These are phyloP conservation scores for Eurytemora carolleeae DNA, from an alignment of 1,140 invertebrate genomes.

Conservation along the genomic window DNA sequence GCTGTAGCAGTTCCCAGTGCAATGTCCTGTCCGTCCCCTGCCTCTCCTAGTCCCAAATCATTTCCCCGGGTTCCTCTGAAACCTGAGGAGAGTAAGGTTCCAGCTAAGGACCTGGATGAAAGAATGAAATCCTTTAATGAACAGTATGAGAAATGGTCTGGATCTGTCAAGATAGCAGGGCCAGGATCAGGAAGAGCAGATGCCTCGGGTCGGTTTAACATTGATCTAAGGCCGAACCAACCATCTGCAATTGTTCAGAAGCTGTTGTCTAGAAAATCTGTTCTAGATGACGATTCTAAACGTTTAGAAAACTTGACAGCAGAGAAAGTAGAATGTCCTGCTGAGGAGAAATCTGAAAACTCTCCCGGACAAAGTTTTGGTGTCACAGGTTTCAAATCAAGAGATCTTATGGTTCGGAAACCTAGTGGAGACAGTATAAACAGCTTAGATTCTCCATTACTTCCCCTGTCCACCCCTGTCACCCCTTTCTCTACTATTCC, in stretches of 20 bases:
- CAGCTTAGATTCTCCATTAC: not conserved
- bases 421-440: not conserved
- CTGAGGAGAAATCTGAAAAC: not conserved
- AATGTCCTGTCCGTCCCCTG: not conserved
- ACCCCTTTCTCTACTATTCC: not conserved
- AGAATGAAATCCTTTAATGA: not conserved
- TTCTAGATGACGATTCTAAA: conserved; percentile 88
- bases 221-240: conserved; percentile 34
- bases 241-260: conserved; percentile 85
- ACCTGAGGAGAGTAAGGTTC: not conserved
- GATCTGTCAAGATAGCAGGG: too few species aligned
- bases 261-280: conserved; percentile 67
- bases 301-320: conserved; percentile 66
- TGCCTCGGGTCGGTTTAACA: not conserved
- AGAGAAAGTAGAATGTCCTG: conserved; percentile 36
- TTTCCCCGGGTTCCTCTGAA: not conserved
- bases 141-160: not conserved
- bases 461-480: not conserved
- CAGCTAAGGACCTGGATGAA: not conserved
- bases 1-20: not conserved
- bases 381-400: too few species aligned
- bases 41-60: not conserved
- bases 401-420: not conserved
- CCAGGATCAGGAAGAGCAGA: conserved; percentile 30
- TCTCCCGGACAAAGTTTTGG: too few species aligned